Base-by-base conservation (phyloP, 30 jellyfish, hydroid and myxozoan species). In the Catostylus mosaicus region DNA sequence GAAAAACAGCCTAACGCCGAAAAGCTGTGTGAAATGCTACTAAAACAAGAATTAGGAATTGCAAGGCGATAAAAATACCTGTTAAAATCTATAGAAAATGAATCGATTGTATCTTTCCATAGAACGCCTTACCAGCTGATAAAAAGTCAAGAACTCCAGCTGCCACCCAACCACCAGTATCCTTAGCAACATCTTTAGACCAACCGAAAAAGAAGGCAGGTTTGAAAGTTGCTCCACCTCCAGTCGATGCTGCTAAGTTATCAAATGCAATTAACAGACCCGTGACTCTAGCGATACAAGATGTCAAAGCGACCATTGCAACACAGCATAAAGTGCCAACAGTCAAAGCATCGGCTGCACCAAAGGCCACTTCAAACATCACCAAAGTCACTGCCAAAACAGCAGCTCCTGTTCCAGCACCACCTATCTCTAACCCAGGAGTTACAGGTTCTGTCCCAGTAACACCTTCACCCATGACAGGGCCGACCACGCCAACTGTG, bases 271-370 rank as follows among this genome's bases (percentile, higher is more conserved):
- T 34, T 11, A 76, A 18, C 59, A 27, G 87, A 37, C 75, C 75
- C 1, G 75, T 43, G 3, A 82, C 80, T n/a, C 67, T 84, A 6
- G 77, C 83, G 8, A 86, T 80, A 18, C 76, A 36, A 8, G 76
- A 45, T 30, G 45, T 40, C 57, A 68, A 73, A 62, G 56, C 97
- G 43, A 35, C 50, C 12, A 40, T 73, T 4, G 83, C 72, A 3
- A 31, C 74, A 26, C 56, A 37, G 18, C 84, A 84, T n/a, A 51
- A 67, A 12, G 79, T 82, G 30, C 63, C 85, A 14, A 30, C 92
- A 31, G 86, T 54, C 0, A 82, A 82, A 47, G 26, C 72, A 22
- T 0, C 77, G 0, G 52, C 31, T 19, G 64, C 36, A 0, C 56
- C 61, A 52, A 67, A 68, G 59, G 46, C 94, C 6, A 32, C 83